Base-by-base conservation (phyloP, 2,113 vertebrate species). In the Glaucidium brasilianum region DNA sequence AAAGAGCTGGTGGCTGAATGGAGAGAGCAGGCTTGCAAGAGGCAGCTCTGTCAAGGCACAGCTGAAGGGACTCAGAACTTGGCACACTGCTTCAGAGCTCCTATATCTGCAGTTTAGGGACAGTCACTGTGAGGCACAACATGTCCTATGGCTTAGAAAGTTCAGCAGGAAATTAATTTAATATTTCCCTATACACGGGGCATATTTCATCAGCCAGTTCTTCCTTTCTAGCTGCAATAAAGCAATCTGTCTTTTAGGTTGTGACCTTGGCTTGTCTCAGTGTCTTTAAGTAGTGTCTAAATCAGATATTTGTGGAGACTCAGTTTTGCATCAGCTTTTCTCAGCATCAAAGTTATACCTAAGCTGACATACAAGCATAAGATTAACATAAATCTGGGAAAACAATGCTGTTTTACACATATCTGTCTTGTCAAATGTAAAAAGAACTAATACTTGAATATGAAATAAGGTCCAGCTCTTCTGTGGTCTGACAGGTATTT, bases 41-140 rank as follows among this genome's bases (percentile, higher is more conserved):
- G 11, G 11, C 0, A 1, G 12, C 32, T 74, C 76, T 69, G 47
- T 25, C 27, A 43, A 53, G 37, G n/a, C 50, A 43, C 0, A 1
- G 49, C 19, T 14, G 52, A 75, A 75, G 22, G 30, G 66, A 52
- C 47, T 60, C 22, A 6, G 2, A 30, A 35, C 21, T 63, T 72
- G 29, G 15, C 49, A 34, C 0, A 2, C 34, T 85, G n/a, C 37
- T 21, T 60, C 55, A 80, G 30, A 87, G 26, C 52, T 67, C 67
- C 63, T 52, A 0, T 21, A 35, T 15, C 21, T 89, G 49, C 35
- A 52, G 20, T 64, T 64, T 47, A 43, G 35, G 49, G 27, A 83
- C 19, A 50, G 13, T 58, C 41, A 49, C 15, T 60, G 13, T 25
- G 34, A 69, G 73, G 49, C 22, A 78, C 22, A 78, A 18, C 0